Evolutionary conservation across 2,797 vertebrate genomes (phyloP).

Genomic region (Cyprinodon diabolis): DNA sequence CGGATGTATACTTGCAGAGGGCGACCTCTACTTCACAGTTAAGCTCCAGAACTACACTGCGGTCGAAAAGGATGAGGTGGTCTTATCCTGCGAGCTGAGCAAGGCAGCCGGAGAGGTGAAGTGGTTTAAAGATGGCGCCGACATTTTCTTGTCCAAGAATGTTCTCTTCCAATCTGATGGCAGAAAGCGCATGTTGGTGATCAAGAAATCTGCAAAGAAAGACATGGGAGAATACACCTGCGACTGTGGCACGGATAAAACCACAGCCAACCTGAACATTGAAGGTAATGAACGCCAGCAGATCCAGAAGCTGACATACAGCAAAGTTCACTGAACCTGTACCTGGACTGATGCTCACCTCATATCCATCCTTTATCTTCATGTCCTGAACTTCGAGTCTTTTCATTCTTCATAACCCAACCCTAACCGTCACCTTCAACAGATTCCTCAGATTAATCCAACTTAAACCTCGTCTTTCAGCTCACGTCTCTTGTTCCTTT

Average conservation of each 20-base stretch:
- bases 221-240: conserved; percentile 90
- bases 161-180: conserved; percentile 83
- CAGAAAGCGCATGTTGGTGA: conserved; percentile 87
- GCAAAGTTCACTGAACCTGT: conserved; percentile 12
- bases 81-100: conserved; percentile 94
- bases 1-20: conserved; percentile 86
- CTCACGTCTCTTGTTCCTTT: conserved; percentile 21
- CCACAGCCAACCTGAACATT: conserved; percentile 89
- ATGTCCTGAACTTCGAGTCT: conserved; percentile 24
- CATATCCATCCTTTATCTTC: conserved; percentile 9
- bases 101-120: conserved; percentile 88
- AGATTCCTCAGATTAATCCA: background rate
- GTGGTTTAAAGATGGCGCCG: conserved; percentile 93
- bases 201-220: conserved; percentile 88
- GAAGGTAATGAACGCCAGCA: conserved; percentile 81
- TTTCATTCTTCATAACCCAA: conserved; percentile 25
- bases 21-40: conserved; percentile 93
- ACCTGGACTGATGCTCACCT: background rate
- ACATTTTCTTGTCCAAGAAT: conserved; percentile 92
- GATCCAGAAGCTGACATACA: background rate
- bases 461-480: background rate
- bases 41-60: conserved; percentile 95
- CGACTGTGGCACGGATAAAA: conserved; percentile 95
- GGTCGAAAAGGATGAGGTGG: conserved; percentile 92
- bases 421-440: background rate